Evolutionary conservation across 2,113 vertebrate species (phyloP).

Genomic region (human): DNA sequence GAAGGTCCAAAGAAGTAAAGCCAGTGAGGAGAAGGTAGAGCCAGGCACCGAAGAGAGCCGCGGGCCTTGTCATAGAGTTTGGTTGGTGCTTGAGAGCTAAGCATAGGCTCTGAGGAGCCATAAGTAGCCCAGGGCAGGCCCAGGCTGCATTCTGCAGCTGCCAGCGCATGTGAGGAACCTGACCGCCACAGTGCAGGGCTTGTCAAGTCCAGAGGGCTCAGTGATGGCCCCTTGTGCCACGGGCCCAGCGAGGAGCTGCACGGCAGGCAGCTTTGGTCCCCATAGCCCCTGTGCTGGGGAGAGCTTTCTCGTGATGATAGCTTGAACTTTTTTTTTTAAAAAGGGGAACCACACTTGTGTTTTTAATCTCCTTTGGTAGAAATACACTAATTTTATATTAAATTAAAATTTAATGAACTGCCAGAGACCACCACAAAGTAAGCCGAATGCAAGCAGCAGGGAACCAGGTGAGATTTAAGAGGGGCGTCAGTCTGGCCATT

Average conservation of each 20-base stretch:
- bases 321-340: neutral
- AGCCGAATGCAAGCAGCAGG: neutral
- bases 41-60: neutral
- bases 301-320: neutral
- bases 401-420: no score
- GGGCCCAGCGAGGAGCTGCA: no score
- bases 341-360: neutral
- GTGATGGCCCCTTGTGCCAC: neutral
- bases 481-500: neutral
- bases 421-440: neutral
- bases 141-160: neutral
- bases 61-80: neutral
- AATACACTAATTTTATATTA: neutral
- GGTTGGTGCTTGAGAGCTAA: neutral
- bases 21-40: neutral
- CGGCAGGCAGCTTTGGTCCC: neutral
- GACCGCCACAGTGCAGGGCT: neutral
- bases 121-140: neutral
- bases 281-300: neutral
- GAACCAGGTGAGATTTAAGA: neutral
- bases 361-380: neutral
- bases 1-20: neutral
- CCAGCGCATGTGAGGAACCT: neutral
- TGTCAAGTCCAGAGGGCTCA: fast-evolving
- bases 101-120: neutral